Base-by-base conservation (phyloP, 2,888 invertebrate genomes). In the Trissolcus brochymenae region DNA sequence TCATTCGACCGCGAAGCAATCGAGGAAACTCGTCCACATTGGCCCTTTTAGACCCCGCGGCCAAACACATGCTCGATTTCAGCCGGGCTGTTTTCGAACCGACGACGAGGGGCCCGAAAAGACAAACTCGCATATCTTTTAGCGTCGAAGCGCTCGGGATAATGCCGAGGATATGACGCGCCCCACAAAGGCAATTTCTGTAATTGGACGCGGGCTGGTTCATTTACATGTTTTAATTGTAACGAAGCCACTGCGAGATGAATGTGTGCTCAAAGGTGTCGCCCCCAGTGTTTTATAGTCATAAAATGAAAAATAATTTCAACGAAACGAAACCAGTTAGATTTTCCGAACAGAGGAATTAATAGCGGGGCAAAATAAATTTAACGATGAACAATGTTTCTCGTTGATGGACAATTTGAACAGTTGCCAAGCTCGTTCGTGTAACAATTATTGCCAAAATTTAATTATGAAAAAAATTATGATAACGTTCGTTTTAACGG, bases 1-100 rank as follows among this genome's bases (percentile, higher is more conserved):
- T 70, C 68, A 65, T 75, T 75, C 68, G 75, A 70, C 67, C 68
- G 57, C 51, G 74, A 59, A 64, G 67, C 67, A 62, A 70, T 70
- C 64, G 46, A 60, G 64, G 43, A 64, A 59, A 64, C 59, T 35
- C 53, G 53, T 43, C 53, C 59, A 21, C 21, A 60, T 65, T 65
- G 54, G 65, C 49, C 55, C 65, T 66, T 73, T 66, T 49, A 54
- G 59, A n/a, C 66, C 55, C 73, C 19, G 55, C 41, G 55, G 73
- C 73, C 29, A 51, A 66, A 74, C 67, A 61, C 67, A 61, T 74
- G 73, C 73, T 55, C 53, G 54, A 74, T 74, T 71, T 74, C 66
- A 74, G 61, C 19, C 41, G 61, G 19, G 19, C 43, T 56, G 55
- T 66, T 70, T 61, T 70, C 60, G 54, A 61, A 61, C n/a, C 61